phyloP scores from a whole-genome alignment of 2,888 invertebrate species.

The Watsonalla binaria region DNA sequence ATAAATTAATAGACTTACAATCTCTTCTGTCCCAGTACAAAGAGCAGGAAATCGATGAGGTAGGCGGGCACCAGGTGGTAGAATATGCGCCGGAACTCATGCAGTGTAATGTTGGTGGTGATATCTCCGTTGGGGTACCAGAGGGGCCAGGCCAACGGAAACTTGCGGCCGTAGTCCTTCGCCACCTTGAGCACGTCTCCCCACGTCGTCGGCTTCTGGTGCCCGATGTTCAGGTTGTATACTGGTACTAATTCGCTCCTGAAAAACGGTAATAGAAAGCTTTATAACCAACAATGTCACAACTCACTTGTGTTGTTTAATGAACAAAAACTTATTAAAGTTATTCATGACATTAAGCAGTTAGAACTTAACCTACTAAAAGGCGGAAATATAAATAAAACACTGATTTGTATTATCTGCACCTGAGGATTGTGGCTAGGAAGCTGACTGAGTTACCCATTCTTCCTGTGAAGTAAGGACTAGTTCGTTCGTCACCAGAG shows the following conservation, averaged over 20 bases:
- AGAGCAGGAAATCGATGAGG: constrained; percentile 85
- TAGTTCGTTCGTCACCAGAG: too few species aligned
- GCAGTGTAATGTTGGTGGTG: constrained; percentile 81
- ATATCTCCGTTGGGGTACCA: constrained; percentile 92
- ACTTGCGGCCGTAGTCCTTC: constrained; percentile 81
- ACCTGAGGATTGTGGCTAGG: too few species aligned
- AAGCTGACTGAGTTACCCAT: too few species aligned
- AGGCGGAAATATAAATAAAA: too few species aligned
- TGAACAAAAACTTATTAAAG: too few species aligned
- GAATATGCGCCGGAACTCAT: constrained; percentile 82
- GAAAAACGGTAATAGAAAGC: constrained; percentile 22
- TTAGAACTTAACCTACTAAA: too few species aligned
- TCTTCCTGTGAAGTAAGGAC: too few species aligned
- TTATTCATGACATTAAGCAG: too few species aligned
- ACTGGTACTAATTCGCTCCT: constrained; percentile 85
- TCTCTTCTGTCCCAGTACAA: constrained; percentile 85
- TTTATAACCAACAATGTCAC: too few species aligned
- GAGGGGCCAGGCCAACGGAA: constrained; percentile 89
- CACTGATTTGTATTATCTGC: too few species aligned
- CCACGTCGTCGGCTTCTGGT: constrained; percentile 90
- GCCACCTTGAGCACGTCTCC: constrained; percentile 86
- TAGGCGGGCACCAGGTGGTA: constrained; percentile 89
- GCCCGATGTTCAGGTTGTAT: constrained; percentile 93
- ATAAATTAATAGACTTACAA: constrained; percentile 81
- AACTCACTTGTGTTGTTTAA: too few species aligned